Percentiles rank a stretch among this genome's conserved stretches.
These are phyloP conservation scores for Parapsyche elsis DNA, from an alignment of 1,140 invertebrate genomes.

Conservation along the genomic window DNA sequence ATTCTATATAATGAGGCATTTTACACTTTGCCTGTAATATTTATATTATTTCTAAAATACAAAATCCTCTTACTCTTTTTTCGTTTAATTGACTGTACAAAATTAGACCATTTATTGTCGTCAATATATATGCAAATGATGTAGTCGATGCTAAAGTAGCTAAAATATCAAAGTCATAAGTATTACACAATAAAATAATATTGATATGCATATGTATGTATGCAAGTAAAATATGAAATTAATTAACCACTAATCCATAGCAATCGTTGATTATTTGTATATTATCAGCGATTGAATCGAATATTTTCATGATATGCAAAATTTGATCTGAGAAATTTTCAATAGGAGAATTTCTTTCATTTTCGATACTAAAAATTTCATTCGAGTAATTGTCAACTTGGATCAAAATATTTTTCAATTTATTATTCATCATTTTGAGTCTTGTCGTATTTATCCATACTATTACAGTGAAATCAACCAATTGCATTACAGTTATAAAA, in stretches of 20 bases:
- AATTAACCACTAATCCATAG: slow-evolving; percentile 39
- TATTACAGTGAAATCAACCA: slow-evolving; percentile 29
- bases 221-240: too few species aligned
- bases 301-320: slow-evolving; percentile 45
- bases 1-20: too few species aligned
- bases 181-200: too few species aligned
- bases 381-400: too few species aligned
- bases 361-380: background rate
- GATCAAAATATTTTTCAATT: background rate
- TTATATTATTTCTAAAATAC: too few species aligned
- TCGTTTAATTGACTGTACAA: background rate
- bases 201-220: too few species aligned
- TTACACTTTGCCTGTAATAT: too few species aligned
- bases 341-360: background rate
- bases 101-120: slow-evolving; percentile 26
- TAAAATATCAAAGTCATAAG: background rate
- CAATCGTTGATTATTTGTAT: slow-evolving; percentile 46
- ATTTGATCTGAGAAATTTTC: slow-evolving; percentile 6
- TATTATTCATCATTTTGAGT: slow-evolving; percentile 22
- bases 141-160: slow-evolving; percentile 27
- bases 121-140: slow-evolving; percentile 23
- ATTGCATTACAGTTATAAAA: background rate
- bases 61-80: slow-evolving; percentile 14
- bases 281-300: slow-evolving; percentile 49
- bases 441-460: slow-evolving; percentile 20